Evolutionary conservation across 2,888 invertebrate genomes (phyloP).

Genomic region (Caenorhabditis sp.): DNA sequence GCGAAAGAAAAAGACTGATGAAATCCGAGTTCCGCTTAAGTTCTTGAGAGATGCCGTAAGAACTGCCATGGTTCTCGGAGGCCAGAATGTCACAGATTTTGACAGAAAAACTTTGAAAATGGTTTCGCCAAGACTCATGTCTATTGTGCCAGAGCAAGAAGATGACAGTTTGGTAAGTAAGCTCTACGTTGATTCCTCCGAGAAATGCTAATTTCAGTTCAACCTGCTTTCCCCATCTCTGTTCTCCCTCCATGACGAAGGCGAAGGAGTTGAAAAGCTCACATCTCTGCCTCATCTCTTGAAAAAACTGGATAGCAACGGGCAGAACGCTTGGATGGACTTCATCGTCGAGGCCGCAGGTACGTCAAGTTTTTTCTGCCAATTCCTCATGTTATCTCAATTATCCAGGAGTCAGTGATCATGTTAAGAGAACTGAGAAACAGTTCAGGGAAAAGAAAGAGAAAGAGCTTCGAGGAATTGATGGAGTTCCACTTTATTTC

Average conservation of each 20-base stretch:
- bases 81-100: constrained; percentile 74
- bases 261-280: constrained; percentile 70
- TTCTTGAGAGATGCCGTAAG: constrained; percentile 71
- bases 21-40: constrained; percentile 68
- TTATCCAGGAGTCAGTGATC: constrained; percentile 62
- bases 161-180: constrained; percentile 61
- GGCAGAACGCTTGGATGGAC: constrained; percentile 77
- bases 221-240: constrained; percentile 76
- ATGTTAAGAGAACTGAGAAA: constrained; percentile 53
- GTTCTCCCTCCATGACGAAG: constrained; percentile 76
- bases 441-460: constrained; percentile 44
- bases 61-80: constrained; percentile 71
- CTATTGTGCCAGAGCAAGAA: constrained; percentile 74
- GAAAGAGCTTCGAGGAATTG: constrained; percentile 52
- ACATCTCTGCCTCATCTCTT: constrained; percentile 71
- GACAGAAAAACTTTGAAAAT: constrained; percentile 76
- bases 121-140: constrained; percentile 74
- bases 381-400: too few species aligned
- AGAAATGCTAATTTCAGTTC: constrained; percentile 41
- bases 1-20: constrained; percentile 61
- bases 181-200: too few species aligned
- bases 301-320: constrained; percentile 67
- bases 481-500: constrained; percentile 64
- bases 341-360: constrained; percentile 77
- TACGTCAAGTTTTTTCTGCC: constrained; percentile 24